phyloP scores from a whole-genome alignment of 2,113 vertebrate genomes.

The Indicator indicator region DNA sequence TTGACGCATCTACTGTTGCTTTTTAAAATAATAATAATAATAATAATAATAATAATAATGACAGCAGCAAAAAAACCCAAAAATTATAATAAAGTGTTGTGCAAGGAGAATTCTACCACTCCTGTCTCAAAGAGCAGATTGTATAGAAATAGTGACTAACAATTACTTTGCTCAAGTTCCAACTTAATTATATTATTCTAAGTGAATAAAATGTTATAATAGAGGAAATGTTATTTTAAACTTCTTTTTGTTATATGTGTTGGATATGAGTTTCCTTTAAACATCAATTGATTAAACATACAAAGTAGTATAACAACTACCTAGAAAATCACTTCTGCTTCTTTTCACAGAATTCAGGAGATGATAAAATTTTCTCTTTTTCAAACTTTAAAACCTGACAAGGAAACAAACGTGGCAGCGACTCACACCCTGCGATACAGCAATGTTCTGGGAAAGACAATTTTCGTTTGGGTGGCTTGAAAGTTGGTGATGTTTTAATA shows the following conservation, averaged over 20 bases:
- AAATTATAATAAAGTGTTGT: not conserved
- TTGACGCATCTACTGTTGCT: constrained; percentile 77
- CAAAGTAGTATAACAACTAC: not conserved
- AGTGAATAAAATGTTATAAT: constrained; percentile 7
- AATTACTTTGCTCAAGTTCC: constrained; percentile 23
- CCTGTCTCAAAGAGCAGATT: not conserved
- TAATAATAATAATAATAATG: not conserved
- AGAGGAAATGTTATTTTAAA: constrained; percentile 33
- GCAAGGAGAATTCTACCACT: not conserved
- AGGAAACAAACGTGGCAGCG: not conserved
- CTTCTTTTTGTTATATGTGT: not conserved
- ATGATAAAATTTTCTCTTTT: constrained; percentile 7
- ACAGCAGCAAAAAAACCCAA: not conserved
- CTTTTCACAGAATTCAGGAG: not conserved
- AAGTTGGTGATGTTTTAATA: constrained; percentile 20
- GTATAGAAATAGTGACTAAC: constrained; percentile 14
- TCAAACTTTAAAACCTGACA: constrained; percentile 14
- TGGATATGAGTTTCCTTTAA: not conserved
- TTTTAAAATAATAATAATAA: not conserved
- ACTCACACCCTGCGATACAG: not conserved
- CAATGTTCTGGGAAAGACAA: not conserved
- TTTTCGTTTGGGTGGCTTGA: not conserved
- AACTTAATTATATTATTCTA: constrained; percentile 58
- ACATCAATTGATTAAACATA: not conserved
- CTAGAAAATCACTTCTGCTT: not conserved